These are phyloP conservation scores for Tragelaphus imberbis DNA, from an alignment of 2,113 vertebrate genomes.

Conservation along the genomic window DNA sequence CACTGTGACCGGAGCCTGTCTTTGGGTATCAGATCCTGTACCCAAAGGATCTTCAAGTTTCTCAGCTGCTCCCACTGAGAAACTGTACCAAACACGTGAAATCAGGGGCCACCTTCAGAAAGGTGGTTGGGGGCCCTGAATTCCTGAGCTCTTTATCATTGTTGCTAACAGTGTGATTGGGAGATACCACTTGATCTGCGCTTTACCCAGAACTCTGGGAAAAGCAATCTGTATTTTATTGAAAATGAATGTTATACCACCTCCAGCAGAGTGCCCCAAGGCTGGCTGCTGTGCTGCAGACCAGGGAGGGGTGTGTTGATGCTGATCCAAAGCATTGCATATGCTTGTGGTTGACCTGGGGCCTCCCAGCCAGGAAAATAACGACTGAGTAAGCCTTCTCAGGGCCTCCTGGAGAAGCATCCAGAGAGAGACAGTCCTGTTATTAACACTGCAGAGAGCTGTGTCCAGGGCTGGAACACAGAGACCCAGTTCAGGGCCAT, in stretches of 20 bases:
- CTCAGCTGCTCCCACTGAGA: background rate
- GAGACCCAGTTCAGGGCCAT: accelerated
- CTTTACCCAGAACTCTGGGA: background rate
- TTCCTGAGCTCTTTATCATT: background rate
- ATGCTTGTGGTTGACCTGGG: background rate
- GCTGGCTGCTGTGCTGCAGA: background rate
- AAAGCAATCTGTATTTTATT: background rate
- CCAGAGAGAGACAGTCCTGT: background rate
- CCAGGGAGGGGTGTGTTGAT: background rate
- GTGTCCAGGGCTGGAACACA: background rate
- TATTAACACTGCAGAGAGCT: background rate
- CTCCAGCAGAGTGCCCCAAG: background rate
- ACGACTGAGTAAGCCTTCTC: background rate
- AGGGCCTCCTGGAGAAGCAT: background rate
- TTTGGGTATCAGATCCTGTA: background rate
- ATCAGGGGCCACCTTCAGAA: background rate
- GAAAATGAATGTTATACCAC: background rate
- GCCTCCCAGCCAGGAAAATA: background rate
- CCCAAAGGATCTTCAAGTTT: background rate
- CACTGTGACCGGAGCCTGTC: background rate
- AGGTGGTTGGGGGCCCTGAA: background rate
- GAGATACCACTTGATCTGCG: background rate
- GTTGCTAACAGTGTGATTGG: background rate
- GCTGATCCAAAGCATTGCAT: background rate
- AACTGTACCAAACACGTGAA: background rate